Conservation (phyloP, 53 echinoderm and acorn worm species). For the Arbacia lixula region DNA sequence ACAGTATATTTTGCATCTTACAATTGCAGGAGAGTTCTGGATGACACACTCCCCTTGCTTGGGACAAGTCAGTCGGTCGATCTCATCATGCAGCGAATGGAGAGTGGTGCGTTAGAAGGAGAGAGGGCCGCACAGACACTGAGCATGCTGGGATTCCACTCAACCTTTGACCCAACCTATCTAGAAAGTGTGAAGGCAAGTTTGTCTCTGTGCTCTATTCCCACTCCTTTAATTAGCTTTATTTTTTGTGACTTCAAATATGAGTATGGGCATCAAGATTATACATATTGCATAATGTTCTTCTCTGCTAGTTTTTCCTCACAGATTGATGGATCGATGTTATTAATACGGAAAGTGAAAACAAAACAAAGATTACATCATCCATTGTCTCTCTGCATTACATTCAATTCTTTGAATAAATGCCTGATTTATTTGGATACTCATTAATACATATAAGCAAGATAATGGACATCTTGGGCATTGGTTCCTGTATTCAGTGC, state of each 20-base stretch:
- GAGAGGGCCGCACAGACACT: conserved; percentile 77
- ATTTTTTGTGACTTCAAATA: background rate
- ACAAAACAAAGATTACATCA: background rate
- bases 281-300: no score
- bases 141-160: conserved; percentile 66
- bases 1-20: no score
- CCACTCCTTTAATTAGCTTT: background rate
- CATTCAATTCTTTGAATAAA: no score
- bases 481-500: no score
- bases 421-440: no score
- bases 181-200: conserved; percentile 70
- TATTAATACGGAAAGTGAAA: no score
- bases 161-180: conserved; percentile 50
- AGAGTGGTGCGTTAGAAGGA: conserved; percentile 41
- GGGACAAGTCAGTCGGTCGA: conserved; percentile 60
- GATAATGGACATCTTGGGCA: no score
- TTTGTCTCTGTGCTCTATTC: no score
- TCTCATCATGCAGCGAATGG: conserved; percentile 58
- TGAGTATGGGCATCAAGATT: no score
- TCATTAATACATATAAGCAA: no score
- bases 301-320: no score
- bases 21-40: conserved; percentile 69
- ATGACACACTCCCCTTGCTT: conserved; percentile 74
- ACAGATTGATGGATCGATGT: no score
- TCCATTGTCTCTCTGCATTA: background rate